Conservation (phyloP, 2,888 invertebrate species). For the Sclerodermus sp. region DNA sequence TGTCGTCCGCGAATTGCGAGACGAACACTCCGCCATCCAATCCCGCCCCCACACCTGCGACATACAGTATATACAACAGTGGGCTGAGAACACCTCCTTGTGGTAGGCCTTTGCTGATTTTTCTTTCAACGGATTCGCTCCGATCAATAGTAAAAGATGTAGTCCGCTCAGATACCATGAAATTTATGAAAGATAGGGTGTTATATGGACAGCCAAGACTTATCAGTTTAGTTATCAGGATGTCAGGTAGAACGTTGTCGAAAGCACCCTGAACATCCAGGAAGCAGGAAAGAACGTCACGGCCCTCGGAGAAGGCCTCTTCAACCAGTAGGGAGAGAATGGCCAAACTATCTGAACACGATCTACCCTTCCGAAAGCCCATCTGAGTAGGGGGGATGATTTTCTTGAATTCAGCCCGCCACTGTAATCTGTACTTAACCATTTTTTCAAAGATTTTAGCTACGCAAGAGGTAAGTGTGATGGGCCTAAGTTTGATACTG, state of each 20-base stretch:
- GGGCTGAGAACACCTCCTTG: slow-evolving; percentile 22
- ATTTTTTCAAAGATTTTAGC: slow-evolving; percentile 17
- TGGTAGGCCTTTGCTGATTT: slow-evolving; percentile 14
- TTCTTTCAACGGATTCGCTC: background rate
- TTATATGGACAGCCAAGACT: slow-evolving; percentile 1
- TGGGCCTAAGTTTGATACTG: slow-evolving; percentile 9
- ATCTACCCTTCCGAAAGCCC: slow-evolving; percentile 15
- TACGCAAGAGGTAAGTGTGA: slow-evolving; percentile 13
- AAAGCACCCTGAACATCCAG: slow-evolving; percentile 17
- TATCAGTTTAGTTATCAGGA: slow-evolving; percentile 10
- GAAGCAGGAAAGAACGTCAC: slow-evolving; percentile 9
- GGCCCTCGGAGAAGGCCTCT: slow-evolving; percentile 1
- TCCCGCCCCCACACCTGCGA: slow-evolving; percentile 1
- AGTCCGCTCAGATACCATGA: slow-evolving; percentile 1
- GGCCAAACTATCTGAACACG: slow-evolving; percentile 15
- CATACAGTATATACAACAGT: slow-evolving; percentile 13
- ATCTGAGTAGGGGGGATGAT: slow-evolving; percentile 8
- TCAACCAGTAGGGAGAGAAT: slow-evolving; percentile 11
- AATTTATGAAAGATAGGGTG: slow-evolving; percentile 4
- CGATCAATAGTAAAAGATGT: too few relatives aligned
- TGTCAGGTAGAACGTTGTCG: slow-evolving; percentile 15
- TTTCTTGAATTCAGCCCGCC: slow-evolving; percentile 15
- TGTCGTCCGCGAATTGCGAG: slow-evolving; percentile 7
- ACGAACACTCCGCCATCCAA: background rate
- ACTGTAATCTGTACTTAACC: slow-evolving; percentile 15